A percentile compares a stretch with the other conserved stretches of the same genome.
These are phyloP conservation scores for Amblyornis subalaris DNA, from an alignment of 2,113 vertebrate genomes.

Conservation along the genomic window DNA sequence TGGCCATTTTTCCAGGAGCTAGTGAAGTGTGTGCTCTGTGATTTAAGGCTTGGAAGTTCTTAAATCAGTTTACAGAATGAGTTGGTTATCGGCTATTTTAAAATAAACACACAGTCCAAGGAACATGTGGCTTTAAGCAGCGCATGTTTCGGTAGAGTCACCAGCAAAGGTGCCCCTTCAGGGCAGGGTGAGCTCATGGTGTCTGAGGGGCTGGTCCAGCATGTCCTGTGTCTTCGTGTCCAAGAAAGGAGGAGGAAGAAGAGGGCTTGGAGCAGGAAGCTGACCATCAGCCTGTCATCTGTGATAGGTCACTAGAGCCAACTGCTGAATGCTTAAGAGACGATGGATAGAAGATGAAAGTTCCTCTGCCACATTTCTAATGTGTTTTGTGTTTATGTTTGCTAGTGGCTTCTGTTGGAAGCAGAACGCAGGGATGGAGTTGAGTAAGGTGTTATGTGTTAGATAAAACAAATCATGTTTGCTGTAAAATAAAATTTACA, in stretches of 20 bases:
- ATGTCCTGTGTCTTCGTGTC: background rate
- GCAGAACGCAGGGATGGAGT: background rate
- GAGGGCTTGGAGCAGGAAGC: background rate
- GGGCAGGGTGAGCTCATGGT: background rate
- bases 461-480: background rate
- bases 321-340: background rate
- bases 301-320: background rate
- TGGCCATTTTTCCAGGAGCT: background rate
- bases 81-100: background rate
- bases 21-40: background rate
- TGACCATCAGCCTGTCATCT: background rate
- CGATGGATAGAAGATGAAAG: background rate
- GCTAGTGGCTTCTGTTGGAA: background rate
- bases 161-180: background rate
- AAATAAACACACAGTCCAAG: background rate
- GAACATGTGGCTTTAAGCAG: background rate
- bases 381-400: background rate
- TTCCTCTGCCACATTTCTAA: background rate
- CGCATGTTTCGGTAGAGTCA: background rate
- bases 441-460: fast-evolving
- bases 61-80: background rate
- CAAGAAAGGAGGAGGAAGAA: background rate
- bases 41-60: background rate
- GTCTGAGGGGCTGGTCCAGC: background rate
- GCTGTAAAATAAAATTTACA: background rate